Percentiles rank a stretch among this genome's conserved stretches.
Conservation (phyloP, 2,797 vertebrate genomes). For the Rhinoraja longicauda region DNA sequence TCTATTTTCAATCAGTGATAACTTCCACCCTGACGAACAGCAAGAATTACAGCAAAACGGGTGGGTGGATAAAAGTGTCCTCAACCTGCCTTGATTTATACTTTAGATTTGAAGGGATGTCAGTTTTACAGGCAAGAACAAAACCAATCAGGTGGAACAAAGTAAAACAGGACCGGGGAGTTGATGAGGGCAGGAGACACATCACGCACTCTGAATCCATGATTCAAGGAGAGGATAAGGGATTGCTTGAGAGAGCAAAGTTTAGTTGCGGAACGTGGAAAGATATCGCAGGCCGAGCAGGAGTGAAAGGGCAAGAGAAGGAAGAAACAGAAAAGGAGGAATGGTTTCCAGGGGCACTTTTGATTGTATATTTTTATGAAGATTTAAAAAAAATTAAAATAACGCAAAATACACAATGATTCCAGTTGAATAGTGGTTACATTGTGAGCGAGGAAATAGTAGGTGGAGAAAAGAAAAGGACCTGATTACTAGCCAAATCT, state of each 20-base stretch:
- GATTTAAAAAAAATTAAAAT: not conserved
- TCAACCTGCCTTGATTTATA: not conserved
- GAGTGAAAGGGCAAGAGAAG: not conserved
- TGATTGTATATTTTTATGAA: not conserved
- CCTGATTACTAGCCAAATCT: not conserved
- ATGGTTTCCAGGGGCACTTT: not conserved
- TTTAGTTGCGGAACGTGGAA: constrained; percentile 3
- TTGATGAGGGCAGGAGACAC: not conserved
- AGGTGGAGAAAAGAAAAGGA: not conserved
- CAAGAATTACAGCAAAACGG: not conserved
- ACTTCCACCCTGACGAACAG: not conserved
- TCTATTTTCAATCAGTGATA: constrained; percentile 5
- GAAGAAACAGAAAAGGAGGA: not conserved
- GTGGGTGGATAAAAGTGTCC: not conserved
- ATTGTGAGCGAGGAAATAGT: not conserved
- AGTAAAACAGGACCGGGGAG: not conserved
- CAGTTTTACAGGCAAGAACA: not conserved
- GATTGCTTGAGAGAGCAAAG: not conserved
- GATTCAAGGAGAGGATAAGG: not conserved
- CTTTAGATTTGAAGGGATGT: not conserved
- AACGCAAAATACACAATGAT: not conserved
- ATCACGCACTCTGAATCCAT: not conserved
- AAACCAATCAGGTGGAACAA: constrained; percentile 23
- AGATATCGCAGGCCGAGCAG: not conserved
- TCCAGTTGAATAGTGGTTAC: not conserved